Percentiles rank a stretch among this genome's conserved stretches.
These are phyloP conservation scores for Ormyrus pomaceus DNA, from an alignment of 2,888 invertebrate genomes.

Conservation along the genomic window DNA sequence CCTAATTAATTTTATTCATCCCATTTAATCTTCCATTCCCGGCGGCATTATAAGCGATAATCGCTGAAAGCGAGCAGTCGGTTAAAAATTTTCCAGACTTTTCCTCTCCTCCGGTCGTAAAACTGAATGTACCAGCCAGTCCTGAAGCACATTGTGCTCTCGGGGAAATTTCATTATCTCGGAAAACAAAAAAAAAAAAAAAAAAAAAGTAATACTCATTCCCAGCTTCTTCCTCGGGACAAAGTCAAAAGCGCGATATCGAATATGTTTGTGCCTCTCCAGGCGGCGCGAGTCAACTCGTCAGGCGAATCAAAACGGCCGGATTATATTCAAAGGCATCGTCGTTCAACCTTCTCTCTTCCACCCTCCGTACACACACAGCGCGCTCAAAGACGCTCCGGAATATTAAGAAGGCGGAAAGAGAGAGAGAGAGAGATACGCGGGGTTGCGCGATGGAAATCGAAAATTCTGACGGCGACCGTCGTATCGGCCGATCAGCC, in stretches of 20 bases:
- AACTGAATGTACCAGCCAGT: too few species aligned
- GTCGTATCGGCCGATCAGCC: not conserved
- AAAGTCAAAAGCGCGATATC: slow-evolving; percentile 3
- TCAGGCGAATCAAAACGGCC: slow-evolving; percentile 7
- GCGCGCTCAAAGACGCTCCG: slow-evolving; percentile 8
- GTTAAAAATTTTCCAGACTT: too few species aligned
- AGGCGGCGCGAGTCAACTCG: not conserved
- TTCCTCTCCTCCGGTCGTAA: too few species aligned
- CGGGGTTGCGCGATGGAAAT: slow-evolving; percentile 8
- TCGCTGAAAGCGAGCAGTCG: too few species aligned
- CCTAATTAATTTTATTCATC: too few species aligned
- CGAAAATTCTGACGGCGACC: slow-evolving; percentile 21
- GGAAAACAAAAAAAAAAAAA: too few species aligned
- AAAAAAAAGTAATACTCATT: too few species aligned
- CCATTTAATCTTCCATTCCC: too few species aligned
- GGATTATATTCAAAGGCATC: slow-evolving; percentile 23
- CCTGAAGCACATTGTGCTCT: too few species aligned
- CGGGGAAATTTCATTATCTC: too few species aligned
- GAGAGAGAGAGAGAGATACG: not conserved
- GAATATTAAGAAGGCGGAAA: slow-evolving; percentile 1
- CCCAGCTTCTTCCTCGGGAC: too few species aligned
- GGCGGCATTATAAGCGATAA: too few species aligned
- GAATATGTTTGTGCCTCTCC: not conserved
- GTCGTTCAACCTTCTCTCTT: slow-evolving; percentile 1
- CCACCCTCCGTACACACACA: slow-evolving; percentile 9